A percentile compares a stretch with the other conserved stretches of the same genome.
Conservation (phyloP, 1,140 invertebrate genomes). For the Drosophila azteca region DNA sequence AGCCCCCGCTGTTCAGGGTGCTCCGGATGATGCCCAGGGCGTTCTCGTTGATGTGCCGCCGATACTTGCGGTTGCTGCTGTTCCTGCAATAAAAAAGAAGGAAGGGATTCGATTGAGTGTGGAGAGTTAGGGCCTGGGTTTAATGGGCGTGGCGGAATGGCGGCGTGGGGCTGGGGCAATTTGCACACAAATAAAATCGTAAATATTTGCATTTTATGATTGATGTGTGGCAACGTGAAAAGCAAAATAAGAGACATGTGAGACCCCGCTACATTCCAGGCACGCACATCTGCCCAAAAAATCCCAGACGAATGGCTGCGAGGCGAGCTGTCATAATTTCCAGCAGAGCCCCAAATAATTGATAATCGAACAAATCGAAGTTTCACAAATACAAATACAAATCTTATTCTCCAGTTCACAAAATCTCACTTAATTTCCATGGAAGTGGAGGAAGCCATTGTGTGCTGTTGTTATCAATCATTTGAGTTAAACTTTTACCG, state of each 20-base stretch:
- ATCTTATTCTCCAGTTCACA: slow-evolving; percentile 5
- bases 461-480: slow-evolving; percentile 15
- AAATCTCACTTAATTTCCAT: not conserved
- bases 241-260: slow-evolving; percentile 39
- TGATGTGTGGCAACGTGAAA: slow-evolving; percentile 63
- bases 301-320: slow-evolving; percentile 4
- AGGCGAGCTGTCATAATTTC: slow-evolving; percentile 19
- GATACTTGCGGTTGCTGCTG: slow-evolving; percentile 74
- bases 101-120: slow-evolving; percentile 18
- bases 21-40: slow-evolving; percentile 75
- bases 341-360: slow-evolving; percentile 29
- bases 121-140: slow-evolving; percentile 15
- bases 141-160: slow-evolving; percentile 35
- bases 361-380: slow-evolving; percentile 35
- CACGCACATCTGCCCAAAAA: slow-evolving; percentile 54
- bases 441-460: slow-evolving; percentile 9
- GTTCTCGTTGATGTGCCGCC: slow-evolving; percentile 81
- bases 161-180: slow-evolving; percentile 38
- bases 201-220: slow-evolving; percentile 83
- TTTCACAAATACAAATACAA: slow-evolving; percentile 17
- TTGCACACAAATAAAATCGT: slow-evolving; percentile 78
- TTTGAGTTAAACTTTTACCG: slow-evolving; percentile 35
- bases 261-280: slow-evolving; percentile 48
- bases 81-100: slow-evolving; percentile 60
- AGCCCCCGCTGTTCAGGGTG: slow-evolving; percentile 75